A percentile compares a stretch with the other conserved stretches of the same genome.
These are phyloP conservation scores for Aromia moschata DNA, from an alignment of 2,888 invertebrate species.

Conservation along the genomic window DNA sequence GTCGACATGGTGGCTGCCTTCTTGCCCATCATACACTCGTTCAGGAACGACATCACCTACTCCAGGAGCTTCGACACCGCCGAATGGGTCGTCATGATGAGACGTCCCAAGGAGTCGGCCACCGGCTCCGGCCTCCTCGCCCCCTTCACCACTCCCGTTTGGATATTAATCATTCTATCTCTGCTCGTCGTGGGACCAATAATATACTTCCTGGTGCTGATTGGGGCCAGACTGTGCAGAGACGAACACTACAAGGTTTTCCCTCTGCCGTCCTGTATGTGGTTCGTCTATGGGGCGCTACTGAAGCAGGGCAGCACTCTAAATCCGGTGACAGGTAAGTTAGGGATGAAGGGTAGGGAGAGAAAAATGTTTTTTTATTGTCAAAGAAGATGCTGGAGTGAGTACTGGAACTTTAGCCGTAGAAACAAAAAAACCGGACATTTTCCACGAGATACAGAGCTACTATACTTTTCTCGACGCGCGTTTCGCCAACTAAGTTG, in stretches of 20 bases:
- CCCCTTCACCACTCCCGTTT: conserved; percentile 74
- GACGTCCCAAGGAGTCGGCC: conserved; percentile 82
- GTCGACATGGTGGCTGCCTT: conserved; percentile 84
- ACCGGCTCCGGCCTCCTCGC: conserved; percentile 84
- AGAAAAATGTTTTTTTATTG: no score
- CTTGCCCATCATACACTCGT: conserved; percentile 70
- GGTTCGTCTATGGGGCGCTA: conserved; percentile 89
- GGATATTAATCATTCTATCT: conserved; percentile 75
- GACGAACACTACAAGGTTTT: conserved; percentile 69
- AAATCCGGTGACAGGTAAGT: conserved; percentile 80
- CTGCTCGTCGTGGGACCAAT: conserved; percentile 80
- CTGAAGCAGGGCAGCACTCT: conserved; percentile 87
- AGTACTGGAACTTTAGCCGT: no score
- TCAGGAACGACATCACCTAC: conserved; percentile 68
- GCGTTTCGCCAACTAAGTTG: no score
- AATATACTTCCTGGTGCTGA: conserved; percentile 74
- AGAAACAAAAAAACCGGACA: no score
- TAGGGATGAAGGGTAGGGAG: no score
- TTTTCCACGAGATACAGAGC: no score
- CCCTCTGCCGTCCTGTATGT: conserved; percentile 76
- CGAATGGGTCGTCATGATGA: conserved; percentile 82
- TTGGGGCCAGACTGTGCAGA: conserved; percentile 71
- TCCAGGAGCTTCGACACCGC: conserved; percentile 76
- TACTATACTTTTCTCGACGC: no score
- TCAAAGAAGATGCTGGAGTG: no score